Evolutionary conservation across 2,888 invertebrate genomes (phyloP).

Genomic region (Hyposoter didymator): DNA sequence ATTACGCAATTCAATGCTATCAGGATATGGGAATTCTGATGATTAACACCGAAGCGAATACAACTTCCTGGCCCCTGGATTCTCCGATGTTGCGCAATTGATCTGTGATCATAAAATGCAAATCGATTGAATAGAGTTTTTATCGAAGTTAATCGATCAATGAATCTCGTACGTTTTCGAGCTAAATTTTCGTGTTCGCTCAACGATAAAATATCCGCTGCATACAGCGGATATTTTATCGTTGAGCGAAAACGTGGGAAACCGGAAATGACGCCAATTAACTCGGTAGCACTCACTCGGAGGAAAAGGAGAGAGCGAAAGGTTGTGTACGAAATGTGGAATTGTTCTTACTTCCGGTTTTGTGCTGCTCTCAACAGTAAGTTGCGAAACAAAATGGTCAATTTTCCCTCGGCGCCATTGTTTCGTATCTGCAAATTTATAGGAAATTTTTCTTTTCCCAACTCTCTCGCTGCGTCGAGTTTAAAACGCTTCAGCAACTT

Average conservation of each 20-base stretch:
- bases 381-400: constrained; percentile 19
- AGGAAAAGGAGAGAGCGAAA: background rate
- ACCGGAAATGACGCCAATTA: background rate
- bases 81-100: too few relatives aligned
- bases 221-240: background rate
- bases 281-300: background rate
- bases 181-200: background rate
- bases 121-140: background rate
- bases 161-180: background rate
- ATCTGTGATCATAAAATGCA: background rate
- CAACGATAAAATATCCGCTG: too few relatives aligned
- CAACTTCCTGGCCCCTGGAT: too few relatives aligned
- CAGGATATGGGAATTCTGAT: too few relatives aligned
- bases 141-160: background rate
- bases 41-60: too few relatives aligned
- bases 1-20: too few relatives aligned
- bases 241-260: background rate
- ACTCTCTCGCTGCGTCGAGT: background rate
- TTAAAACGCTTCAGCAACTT: constrained; percentile 5
- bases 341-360: background rate
- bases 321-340: background rate
- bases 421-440: constrained; percentile 18
- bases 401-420: constrained; percentile 30
- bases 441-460: background rate
- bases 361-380: background rate